Percentiles rank a stretch among this genome's conserved stretches.
These are phyloP conservation scores for Andrena chrysosceles DNA, from an alignment of 2,888 invertebrate genomes.

Conservation along the genomic window DNA sequence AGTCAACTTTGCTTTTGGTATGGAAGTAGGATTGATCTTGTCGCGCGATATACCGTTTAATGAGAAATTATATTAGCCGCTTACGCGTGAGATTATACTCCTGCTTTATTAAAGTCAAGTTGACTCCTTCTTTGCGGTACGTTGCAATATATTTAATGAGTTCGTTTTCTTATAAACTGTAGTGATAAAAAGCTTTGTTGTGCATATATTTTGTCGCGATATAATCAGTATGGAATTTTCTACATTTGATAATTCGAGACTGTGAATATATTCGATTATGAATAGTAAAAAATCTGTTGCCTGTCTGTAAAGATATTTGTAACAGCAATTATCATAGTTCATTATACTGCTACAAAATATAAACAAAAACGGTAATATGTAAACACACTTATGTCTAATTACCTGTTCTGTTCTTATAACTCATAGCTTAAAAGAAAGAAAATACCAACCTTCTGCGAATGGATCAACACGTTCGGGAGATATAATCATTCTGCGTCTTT, in stretches of 20 bases:
- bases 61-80: neutral
- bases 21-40: neutral
- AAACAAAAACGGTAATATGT: conserved; percentile 38
- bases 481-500: conserved; percentile 95
- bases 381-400: conserved; percentile 63
- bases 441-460: conserved; percentile 96
- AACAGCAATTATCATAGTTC: neutral
- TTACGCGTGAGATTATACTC: neutral
- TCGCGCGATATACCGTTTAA: neutral
- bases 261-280: neutral
- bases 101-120: conserved; percentile 29
- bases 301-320: too few relatives aligned
- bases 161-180: conserved; percentile 30
- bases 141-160: conserved; percentile 16
- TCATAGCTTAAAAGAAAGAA: conserved; percentile 55
- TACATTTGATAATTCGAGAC: neutral
- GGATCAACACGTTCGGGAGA: conserved; percentile 99
- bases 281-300: neutral
- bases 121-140: conserved; percentile 13
- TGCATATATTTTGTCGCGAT: conserved; percentile 55
- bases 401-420: conserved; percentile 52
- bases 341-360: conserved; percentile 58
- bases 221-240: conserved; percentile 33
- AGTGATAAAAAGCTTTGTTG: conserved; percentile 53
- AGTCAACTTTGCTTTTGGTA: conserved; percentile 29